These are phyloP conservation scores for Apocrypta bakeri DNA, from an alignment of 1,140 invertebrate species.

Conservation along the genomic window DNA sequence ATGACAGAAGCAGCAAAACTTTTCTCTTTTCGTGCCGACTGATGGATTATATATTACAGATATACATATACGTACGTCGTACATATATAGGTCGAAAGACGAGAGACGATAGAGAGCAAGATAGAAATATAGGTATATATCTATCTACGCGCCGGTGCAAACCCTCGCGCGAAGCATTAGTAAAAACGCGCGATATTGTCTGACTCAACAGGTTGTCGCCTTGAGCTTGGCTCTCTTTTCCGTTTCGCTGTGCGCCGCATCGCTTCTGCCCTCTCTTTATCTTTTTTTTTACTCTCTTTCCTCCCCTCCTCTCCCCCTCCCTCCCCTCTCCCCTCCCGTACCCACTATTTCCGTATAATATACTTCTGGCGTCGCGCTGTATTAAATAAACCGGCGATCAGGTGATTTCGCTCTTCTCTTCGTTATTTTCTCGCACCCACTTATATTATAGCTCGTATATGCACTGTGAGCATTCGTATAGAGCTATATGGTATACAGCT, in stretches of 20 bases:
- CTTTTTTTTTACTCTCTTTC: too few relatives aligned
- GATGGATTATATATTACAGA: too few relatives aligned
- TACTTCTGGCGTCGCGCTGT: background rate
- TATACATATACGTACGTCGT: too few relatives aligned
- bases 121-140: too few relatives aligned
- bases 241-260: background rate
- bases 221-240: background rate
- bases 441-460: background rate
- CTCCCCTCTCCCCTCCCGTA: background rate
- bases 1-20: background rate
- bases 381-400: background rate
- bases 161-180: slow-evolving; percentile 53
- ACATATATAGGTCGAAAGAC: slow-evolving; percentile 11
- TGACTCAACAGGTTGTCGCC: slow-evolving; percentile 62
- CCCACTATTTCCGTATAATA: background rate
- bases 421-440: slow-evolving; percentile 1
- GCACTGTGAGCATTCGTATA: background rate
- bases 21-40: background rate
- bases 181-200: slow-evolving; percentile 65
- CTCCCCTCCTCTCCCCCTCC: slow-evolving; percentile 8
- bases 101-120: background rate
- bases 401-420: background rate
- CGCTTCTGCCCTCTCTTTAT: background rate
- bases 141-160: slow-evolving; percentile 9
- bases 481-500: background rate